Base-by-base conservation (phyloP, 2,113 vertebrate genomes). In the Peromyscus polionotus region DNA sequence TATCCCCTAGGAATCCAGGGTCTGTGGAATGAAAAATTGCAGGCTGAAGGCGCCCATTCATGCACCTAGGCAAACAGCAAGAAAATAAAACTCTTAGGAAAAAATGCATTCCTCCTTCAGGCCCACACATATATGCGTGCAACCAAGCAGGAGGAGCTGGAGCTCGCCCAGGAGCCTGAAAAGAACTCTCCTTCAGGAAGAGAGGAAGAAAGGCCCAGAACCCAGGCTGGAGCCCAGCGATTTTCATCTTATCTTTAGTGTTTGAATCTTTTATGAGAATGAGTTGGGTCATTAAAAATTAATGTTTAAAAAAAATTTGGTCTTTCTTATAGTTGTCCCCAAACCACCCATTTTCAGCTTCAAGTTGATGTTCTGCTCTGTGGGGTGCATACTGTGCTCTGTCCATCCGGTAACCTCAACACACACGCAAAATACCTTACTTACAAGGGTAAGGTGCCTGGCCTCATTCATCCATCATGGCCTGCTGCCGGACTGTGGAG, bases 241-340 rank as follows among this genome's bases (percentile, higher is more conserved):
- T 65, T 42, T 80, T 45, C 93, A 63, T 26, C 39, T 90, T 87
- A 61, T 65, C 77, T 42, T 31, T 77, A 61, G n/a, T 42, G 13
- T 42, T 90, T 94, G 68, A 39, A 76, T 88, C 76, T 92, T 96
- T 95, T 72, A 93, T 91, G 65, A 91, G 67, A 93, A 84, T 80
- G 68, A 39, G 45, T 63, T 91, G 42, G 77, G 16, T 63, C 63
- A 84, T 97, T 96, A 89, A 98, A 96, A 97, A 89, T 83, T 87
- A 45, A 57, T 68, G 61, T 51, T 88, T 42, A 28, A 36, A 75
- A 57, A 72, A n/a, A 19, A 31, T 33, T 57, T 39, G 81, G 26
- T 19, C 5, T 77, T 51, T 83, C 72, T 79, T 42, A 14, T 12
- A 4, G 54, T 61, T 92, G 54, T 36, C 51, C 85, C 42, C 80